A percentile compares a stretch with the other conserved stretches of the same genome.
Conservation (phyloP, 2,888 invertebrate genomes). For the Didymodactylos carnosus region DNA sequence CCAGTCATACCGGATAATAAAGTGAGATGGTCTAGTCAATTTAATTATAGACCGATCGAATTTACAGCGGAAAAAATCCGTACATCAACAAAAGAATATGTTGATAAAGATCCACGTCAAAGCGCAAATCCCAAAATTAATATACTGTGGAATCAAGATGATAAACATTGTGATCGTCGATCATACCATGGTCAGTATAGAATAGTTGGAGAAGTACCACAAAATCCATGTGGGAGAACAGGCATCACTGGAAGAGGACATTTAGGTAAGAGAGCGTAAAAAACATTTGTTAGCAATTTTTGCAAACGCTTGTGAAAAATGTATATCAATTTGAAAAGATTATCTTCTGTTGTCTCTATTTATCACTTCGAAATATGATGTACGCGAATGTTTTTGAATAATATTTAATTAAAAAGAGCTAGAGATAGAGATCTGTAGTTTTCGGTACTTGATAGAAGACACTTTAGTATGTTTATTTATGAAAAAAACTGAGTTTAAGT, state of each 20-base stretch:
- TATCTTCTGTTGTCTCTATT: neutral
- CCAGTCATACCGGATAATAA: slow-evolving; percentile 6
- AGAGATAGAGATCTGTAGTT: too few relatives aligned
- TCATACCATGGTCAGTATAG: slow-evolving; percentile 2
- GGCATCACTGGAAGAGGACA: slow-evolving; percentile 31
- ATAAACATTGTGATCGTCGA: slow-evolving; percentile 4
- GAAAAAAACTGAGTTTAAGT: too few relatives aligned
- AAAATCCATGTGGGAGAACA: slow-evolving; percentile 32
- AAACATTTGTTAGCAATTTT: too few relatives aligned
- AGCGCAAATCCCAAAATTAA: neutral
- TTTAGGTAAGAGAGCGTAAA: too few relatives aligned
- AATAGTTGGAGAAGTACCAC: slow-evolving; percentile 20
- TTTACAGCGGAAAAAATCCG: slow-evolving; percentile 11
- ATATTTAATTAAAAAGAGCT: too few relatives aligned
- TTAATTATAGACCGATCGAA: slow-evolving; percentile 7
- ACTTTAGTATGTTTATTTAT: too few relatives aligned
- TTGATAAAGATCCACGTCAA: slow-evolving; percentile 1
- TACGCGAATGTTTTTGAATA: too few relatives aligned
- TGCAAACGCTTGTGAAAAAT: too few relatives aligned
- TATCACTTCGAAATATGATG: too few relatives aligned
- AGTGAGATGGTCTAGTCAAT: neutral
- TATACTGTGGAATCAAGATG: slow-evolving; percentile 10
- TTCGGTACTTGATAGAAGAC: too few relatives aligned
- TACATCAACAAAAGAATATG: neutral
- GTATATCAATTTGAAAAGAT: neutral